Evolutionary conservation across 2,113 vertebrate genomes (phyloP).

Genomic region (Ramphastos sulfuratus): DNA sequence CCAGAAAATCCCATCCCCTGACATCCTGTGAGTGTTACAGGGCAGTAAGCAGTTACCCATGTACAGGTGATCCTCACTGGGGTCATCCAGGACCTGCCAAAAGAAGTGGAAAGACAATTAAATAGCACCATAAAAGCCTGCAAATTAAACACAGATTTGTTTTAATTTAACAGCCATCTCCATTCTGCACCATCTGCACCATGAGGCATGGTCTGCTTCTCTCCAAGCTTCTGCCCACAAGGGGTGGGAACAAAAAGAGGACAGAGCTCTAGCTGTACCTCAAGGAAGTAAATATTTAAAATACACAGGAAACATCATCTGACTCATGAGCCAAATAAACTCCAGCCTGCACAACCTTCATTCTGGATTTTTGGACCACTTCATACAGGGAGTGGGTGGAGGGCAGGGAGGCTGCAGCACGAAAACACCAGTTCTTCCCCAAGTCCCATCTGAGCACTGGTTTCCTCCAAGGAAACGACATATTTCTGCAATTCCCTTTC

Average conservation of each 20-base stretch:
- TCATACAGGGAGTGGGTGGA: neutral
- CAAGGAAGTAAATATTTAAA: conserved; percentile 55
- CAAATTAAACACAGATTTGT: neutral
- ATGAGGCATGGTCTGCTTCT: neutral
- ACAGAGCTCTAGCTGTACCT: conserved; percentile 17
- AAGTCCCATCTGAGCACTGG: neutral
- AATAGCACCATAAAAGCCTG: neutral
- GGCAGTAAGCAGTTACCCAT: conserved; percentile 85
- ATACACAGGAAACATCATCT: conserved; percentile 37
- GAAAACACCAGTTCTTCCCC: neutral
- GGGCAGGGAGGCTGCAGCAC: neutral
- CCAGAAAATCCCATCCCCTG: neutral
- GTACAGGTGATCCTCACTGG: conserved; percentile 96
- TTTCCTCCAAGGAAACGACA: neutral
- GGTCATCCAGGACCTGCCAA: conserved; percentile 94
- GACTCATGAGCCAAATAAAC: conserved; percentile 48
- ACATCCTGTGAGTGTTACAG: accelerated
- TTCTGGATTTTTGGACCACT: neutral
- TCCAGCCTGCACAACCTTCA: conserved; percentile 1
- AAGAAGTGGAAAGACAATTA: conserved; percentile 19
- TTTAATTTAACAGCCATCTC: neutral
- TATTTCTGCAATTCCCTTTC: neutral
- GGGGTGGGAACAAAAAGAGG: neutral
- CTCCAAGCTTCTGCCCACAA: neutral
- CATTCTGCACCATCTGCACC: conserved; percentile 7